Conservation (phyloP, 2,113 vertebrate genomes). For the Chamaea fasciata region DNA sequence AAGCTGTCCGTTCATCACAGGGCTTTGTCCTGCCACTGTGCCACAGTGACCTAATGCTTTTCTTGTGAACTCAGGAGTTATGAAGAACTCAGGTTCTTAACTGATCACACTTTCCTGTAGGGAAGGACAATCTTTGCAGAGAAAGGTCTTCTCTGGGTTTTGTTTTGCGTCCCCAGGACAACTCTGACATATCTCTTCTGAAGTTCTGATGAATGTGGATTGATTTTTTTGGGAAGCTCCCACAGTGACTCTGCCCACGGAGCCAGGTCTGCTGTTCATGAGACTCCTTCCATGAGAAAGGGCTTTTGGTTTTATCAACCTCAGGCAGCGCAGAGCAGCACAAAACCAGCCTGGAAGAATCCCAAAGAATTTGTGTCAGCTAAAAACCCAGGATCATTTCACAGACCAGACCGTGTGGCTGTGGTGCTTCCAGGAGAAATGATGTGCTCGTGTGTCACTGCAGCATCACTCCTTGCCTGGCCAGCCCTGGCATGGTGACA, state of each 20-base stretch:
- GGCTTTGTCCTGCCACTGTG: neutral
- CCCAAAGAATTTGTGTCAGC: neutral
- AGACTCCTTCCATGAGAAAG: neutral
- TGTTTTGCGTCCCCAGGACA: neutral
- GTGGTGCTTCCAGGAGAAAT: neutral
- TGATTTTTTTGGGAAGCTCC: neutral
- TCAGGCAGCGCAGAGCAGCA: neutral
- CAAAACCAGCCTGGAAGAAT: neutral
- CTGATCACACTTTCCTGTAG: neutral
- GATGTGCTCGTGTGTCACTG: fast-evolving
- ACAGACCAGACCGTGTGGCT: fast-evolving
- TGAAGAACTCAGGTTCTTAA: neutral
- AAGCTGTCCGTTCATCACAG: neutral
- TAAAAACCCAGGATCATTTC: neutral
- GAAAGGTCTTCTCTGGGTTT: neutral
- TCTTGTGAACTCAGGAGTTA: neutral
- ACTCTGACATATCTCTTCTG: fast-evolving
- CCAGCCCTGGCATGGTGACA: neutral
- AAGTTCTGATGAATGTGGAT: fast-evolving
- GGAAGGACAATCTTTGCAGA: neutral
- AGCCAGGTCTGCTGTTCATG: neutral
- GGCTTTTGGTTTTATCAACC: neutral
- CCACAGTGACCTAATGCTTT: neutral
- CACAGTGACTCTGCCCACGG: fast-evolving
- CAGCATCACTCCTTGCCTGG: fast-evolving